Base-by-base conservation (phyloP, 2,797 vertebrate genomes). In the Steatocranus sp. region DNA sequence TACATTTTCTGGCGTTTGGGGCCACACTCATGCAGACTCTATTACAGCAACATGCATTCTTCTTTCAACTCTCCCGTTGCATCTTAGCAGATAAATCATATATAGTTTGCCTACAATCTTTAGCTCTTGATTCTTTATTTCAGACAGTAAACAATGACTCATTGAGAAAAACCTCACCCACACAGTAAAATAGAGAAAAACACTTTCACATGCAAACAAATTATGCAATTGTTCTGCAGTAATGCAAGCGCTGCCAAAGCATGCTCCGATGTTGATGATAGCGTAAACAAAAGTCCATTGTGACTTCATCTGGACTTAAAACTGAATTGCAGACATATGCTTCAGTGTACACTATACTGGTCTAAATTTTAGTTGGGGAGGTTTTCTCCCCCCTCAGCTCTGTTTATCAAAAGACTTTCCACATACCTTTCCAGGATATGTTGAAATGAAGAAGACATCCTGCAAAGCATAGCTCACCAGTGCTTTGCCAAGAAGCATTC, bases 321-420 rank as follows among this genome's bases (percentile, higher is more conserved):
- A 54, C 81, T 58, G 88, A 95, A 96, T 94, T 94, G 90, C 88
- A 92, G 90, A 94, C 95, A 95, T 89, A 89, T 95, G 94, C 92
- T 90, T 75, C 81, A 56, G 78, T 90, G 82, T 94, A 88, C 86
- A 87, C 84, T 74, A 50, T 85, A 66, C 91, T 86, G 85, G 75
- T 86, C 84, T 81, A 84, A 89, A 80, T 91, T 90, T 89, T 51
- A 75, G 36, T 83, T 12, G 30, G 56, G 56, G 17, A n/a, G 6
- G 2, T 49, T 30, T 61, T 15, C 23, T 15, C 2, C 25, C 43
- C 77, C 20, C 51, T 61, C 84, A 85, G 86, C 85, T 84, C 38
- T 92, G 88, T 93, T 91, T 93, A 89, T 86, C 78, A 83, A 85
- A 89, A 88, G 88, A 86, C 91, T 93, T 93, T 93, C 92, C 90